These are phyloP conservation scores for Phenacoccus solenopsis DNA, from an alignment of 1,140 invertebrate genomes.

Conservation along the genomic window DNA sequence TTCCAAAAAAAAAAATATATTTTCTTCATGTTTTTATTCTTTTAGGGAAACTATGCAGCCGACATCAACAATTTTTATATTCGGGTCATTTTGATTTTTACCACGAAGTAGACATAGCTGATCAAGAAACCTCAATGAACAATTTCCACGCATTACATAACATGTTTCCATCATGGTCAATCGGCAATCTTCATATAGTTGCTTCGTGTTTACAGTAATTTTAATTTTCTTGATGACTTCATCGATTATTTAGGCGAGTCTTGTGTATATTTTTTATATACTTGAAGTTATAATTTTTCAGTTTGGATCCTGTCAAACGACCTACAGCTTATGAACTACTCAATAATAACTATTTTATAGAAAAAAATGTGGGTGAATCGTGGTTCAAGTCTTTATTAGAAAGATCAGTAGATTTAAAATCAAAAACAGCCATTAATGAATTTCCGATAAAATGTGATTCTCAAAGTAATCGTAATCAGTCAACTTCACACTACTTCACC, in stretches of 20 bases:
- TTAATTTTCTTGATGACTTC: background rate
- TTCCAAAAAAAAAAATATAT: too few relatives aligned
- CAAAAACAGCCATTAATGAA: too few relatives aligned
- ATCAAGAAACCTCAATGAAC: background rate
- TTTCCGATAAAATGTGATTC: too few relatives aligned
- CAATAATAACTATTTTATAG: background rate
- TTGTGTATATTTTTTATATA: background rate
- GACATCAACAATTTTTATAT: background rate
- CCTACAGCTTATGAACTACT: background rate
- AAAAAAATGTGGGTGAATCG: background rate
- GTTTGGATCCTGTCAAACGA: background rate
- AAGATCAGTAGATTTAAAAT: background rate
- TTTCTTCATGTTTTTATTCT: background rate
- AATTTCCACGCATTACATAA: background rate
- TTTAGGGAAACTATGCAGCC: background rate
- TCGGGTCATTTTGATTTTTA: background rate
- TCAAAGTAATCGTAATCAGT: too few relatives aligned
- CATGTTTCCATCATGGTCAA: background rate
- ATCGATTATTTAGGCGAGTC: background rate
- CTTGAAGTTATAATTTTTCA: slow-evolving; percentile 1
- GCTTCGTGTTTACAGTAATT: background rate
- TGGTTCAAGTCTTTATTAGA: background rate
- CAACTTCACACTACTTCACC: too few relatives aligned
- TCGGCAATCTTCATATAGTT: background rate
- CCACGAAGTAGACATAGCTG: background rate